phyloP scores from a whole-genome alignment of 2,888 invertebrate genomes.

The Isotomurus palustris region DNA sequence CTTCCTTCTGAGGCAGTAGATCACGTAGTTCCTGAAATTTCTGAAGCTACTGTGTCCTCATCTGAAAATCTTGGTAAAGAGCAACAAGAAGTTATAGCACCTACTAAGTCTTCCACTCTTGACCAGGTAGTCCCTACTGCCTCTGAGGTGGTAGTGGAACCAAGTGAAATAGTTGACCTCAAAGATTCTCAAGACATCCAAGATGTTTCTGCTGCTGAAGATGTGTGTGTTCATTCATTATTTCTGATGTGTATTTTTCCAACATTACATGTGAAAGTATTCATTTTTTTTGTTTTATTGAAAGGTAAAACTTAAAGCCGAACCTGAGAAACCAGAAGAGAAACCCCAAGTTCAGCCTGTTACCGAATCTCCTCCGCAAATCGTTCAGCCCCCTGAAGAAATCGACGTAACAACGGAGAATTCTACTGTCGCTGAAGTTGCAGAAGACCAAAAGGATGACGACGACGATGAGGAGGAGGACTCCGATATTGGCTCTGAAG shows the following conservation, averaged over 20 bases:
- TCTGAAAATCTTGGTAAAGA: neutral
- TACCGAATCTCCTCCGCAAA: neutral
- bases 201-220: neutral
- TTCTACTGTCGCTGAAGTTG: neutral
- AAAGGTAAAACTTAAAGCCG: too few species aligned
- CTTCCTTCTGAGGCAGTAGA: conserved; percentile 1
- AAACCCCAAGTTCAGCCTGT: neutral
- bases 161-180: neutral
- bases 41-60: neutral
- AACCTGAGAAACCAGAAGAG: neutral
- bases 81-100: neutral
- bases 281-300: too few species aligned
- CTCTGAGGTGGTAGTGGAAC: neutral
- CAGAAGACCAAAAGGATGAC: neutral
- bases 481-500: too few species aligned
- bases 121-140: neutral
- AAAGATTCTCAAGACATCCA: neutral
- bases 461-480: conserved; percentile 1
- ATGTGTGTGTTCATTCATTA: too few species aligned
- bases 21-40: neutral
- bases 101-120: neutral
- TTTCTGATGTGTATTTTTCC: too few species aligned
- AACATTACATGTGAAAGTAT: too few species aligned
- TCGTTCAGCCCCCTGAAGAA: neutral
- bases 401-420: neutral